Conservation (phyloP, 1,140 invertebrate genomes). For the Apis mellifera region DNA sequence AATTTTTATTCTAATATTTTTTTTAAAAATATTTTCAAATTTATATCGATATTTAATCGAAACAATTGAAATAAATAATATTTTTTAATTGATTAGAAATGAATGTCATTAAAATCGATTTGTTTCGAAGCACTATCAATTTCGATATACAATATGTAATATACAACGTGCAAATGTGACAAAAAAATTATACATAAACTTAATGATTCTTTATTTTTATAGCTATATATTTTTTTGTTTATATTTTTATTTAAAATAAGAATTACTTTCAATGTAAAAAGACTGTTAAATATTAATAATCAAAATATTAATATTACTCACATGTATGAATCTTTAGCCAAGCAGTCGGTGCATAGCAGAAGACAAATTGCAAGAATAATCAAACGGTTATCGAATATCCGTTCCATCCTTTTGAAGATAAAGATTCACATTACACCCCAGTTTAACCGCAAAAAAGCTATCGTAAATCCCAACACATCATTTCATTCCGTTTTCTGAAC, state of each 20-base stretch:
- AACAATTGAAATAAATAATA: background rate
- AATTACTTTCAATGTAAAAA: background rate
- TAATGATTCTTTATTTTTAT: background rate
- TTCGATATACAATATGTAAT: background rate
- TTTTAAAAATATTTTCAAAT: background rate
- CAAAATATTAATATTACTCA: conserved; percentile 56
- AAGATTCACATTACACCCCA: background rate
- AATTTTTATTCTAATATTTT: background rate
- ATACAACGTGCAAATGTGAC: background rate
- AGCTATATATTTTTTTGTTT: background rate
- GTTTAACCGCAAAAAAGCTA: background rate
- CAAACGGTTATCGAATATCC: background rate
- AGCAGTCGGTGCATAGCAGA: conserved; percentile 32
- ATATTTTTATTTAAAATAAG: background rate
- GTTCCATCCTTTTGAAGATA: background rate
- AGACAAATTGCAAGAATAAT: conserved; percentile 6
- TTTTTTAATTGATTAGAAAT: background rate
- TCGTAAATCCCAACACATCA: background rate
- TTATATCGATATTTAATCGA: background rate
- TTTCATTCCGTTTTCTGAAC: background rate
- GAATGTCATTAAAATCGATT: background rate
- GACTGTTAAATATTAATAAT: background rate
- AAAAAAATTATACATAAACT: background rate
- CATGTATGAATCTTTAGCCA: conserved; percentile 67
- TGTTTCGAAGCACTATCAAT: background rate